These are phyloP conservation scores for Pseudomyrmex gracilis DNA, from an alignment of 1,140 invertebrate genomes.

Conservation along the genomic window DNA sequence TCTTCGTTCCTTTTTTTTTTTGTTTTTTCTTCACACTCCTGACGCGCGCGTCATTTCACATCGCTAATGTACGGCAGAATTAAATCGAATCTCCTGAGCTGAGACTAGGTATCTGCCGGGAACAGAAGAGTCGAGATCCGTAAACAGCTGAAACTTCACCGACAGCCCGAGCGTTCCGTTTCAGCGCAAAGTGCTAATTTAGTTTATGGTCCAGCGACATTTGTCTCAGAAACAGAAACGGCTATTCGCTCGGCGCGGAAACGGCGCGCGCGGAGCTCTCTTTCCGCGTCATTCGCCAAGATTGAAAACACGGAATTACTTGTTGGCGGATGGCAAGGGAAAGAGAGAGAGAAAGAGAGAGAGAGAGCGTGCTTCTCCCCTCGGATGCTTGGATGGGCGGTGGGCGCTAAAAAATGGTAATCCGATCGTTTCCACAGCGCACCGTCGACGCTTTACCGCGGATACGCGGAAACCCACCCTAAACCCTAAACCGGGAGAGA, in stretches of 20 bases:
- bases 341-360: conserved; percentile 12
- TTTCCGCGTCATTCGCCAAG: conserved; percentile 73
- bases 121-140: background rate
- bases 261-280: background rate
- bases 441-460: conserved; percentile 65
- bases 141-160: conserved; percentile 29
- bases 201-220: conserved; percentile 55
- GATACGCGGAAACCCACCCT: conserved; percentile 50
- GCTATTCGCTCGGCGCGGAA: background rate
- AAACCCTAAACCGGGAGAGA: conserved; percentile 56
- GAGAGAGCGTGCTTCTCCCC: background rate
- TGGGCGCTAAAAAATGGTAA: conserved; percentile 76
- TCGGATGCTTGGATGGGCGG: conserved; percentile 2
- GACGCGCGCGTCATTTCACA: background rate
- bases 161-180: conserved; percentile 29
- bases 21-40: background rate
- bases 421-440: conserved; percentile 70
- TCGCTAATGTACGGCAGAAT: conserved; percentile 23
- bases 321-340: conserved; percentile 31
- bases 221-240: conserved; percentile 38
- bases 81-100: conserved; percentile 28
- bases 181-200: conserved; percentile 53
- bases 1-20: background rate
- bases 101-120: conserved; percentile 16
- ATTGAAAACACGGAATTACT: conserved; percentile 76